Evolutionary conservation across 2,888 invertebrate genomes (phyloP).

Genomic region (Scrobipalpa atriplicella): DNA sequence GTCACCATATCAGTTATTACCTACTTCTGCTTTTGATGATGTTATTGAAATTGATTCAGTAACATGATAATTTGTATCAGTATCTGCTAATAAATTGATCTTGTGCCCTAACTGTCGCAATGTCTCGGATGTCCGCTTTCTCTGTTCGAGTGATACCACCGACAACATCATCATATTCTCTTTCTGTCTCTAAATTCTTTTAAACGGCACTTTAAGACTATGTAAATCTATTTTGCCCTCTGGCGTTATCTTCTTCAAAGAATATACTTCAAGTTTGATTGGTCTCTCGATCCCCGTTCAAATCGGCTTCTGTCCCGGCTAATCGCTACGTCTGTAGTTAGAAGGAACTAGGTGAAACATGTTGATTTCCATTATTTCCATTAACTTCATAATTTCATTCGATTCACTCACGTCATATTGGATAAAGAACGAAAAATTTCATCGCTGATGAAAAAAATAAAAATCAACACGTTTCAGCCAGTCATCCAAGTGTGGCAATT

Average conservation of each 20-base stretch:
- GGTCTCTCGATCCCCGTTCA: slow-evolving; percentile 10
- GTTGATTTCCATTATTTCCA: slow-evolving; percentile 30
- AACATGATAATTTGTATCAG: no score
- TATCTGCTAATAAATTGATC: neutral
- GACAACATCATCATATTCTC: neutral
- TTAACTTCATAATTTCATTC: neutral
- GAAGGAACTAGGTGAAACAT: slow-evolving; percentile 30
- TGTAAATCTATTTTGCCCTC: slow-evolving; percentile 32
- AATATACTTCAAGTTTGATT: slow-evolving; percentile 12
- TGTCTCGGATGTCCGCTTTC: slow-evolving; percentile 60
- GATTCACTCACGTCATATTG: neutral
- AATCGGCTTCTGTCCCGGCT: slow-evolving; percentile 31
- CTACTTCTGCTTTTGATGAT: no score
- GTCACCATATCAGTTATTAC: no score
- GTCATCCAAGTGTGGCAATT: neutral
- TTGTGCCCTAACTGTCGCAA: slow-evolving; percentile 42
- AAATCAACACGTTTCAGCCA: slow-evolving; percentile 39
- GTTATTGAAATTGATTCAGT: no score
- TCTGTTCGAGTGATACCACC: slow-evolving; percentile 43
- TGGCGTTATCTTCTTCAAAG: slow-evolving; percentile 38
- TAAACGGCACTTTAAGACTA: slow-evolving; percentile 1
- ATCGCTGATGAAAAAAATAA: neutral
- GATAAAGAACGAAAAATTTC: neutral
- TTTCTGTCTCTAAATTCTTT: neutral
- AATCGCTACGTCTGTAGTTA: slow-evolving; percentile 32